Evolutionary conservation across 1,140 invertebrate genomes (phyloP).

Genomic region (Portunus trituberculatus): DNA sequence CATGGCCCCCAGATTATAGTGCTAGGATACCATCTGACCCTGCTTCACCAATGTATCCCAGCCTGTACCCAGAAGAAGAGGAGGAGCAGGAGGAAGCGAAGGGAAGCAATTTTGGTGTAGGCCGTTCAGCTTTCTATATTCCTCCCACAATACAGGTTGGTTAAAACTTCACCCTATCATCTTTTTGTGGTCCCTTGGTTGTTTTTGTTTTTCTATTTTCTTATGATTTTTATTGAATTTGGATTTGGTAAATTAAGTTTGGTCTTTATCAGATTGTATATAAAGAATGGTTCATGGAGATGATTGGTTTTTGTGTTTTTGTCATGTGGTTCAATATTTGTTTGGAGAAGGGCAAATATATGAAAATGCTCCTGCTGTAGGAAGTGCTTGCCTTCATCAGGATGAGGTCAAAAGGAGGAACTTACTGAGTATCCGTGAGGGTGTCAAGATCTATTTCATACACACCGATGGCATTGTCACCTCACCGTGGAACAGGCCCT

Average conservation of each 20-base stretch:
- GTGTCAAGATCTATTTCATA: constrained; percentile 70
- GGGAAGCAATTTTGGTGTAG: neutral
- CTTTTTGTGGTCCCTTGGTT: no score
- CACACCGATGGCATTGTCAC: constrained; percentile 61
- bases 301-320: no score
- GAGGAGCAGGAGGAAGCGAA: neutral
- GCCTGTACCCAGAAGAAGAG: neutral
- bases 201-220: no score
- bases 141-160: neutral
- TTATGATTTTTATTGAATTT: no score
- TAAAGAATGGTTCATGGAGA: no score
- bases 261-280: no score
- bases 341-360: no score
- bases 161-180: no score
- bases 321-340: no score
- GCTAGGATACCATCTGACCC: neutral
- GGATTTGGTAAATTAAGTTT: no score
- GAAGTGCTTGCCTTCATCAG: no score
- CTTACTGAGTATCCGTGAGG: constrained; percentile 54
- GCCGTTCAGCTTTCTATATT: constrained; percentile 54
- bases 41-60: neutral
- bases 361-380: neutral
- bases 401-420: neutral
- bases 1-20: neutral
- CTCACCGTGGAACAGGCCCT: constrained; percentile 61